These are phyloP conservation scores for Uloborus diversus DNA, from an alignment of 1,140 invertebrate genomes.

Conservation along the genomic window DNA sequence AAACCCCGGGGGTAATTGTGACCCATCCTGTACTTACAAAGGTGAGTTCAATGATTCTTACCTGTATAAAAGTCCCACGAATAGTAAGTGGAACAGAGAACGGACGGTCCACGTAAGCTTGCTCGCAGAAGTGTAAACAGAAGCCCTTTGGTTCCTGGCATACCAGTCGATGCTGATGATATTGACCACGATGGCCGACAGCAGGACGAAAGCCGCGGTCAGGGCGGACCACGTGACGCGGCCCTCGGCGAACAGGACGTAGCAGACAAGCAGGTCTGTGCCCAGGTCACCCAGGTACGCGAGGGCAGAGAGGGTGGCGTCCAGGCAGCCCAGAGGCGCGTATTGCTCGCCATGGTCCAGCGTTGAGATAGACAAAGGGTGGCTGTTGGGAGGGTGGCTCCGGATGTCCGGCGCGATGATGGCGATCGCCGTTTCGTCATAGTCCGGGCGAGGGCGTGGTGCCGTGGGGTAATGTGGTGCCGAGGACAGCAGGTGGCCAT, in stretches of 20 bases:
- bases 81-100: constrained; percentile 58
- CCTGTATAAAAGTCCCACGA: constrained; percentile 59
- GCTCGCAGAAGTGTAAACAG: constrained; percentile 33
- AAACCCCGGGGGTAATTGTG: too few relatives aligned
- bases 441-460: not conserved
- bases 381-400: constrained; percentile 16
- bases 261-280: constrained; percentile 53
- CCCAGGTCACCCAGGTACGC: constrained; percentile 53
- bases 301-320: constrained; percentile 52
- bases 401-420: constrained; percentile 51
- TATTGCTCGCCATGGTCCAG: not conserved
- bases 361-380: not conserved
- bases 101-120: constrained; percentile 49
- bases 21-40: too few relatives aligned
- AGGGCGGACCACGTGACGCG: constrained; percentile 56
- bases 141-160: constrained; percentile 45
- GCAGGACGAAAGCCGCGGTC: constrained; percentile 56
- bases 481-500: not conserved
- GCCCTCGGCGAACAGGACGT: constrained; percentile 57
- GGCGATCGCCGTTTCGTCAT: constrained; percentile 50
- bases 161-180: constrained; percentile 60
- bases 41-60: too few relatives aligned
- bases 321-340: not conserved
- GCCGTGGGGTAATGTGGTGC: constrained; percentile 5
- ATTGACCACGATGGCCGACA: constrained; percentile 58